Evolutionary conservation across 2,797 vertebrate species (phyloP).

Genomic region (Darevskia mixta): DNA sequence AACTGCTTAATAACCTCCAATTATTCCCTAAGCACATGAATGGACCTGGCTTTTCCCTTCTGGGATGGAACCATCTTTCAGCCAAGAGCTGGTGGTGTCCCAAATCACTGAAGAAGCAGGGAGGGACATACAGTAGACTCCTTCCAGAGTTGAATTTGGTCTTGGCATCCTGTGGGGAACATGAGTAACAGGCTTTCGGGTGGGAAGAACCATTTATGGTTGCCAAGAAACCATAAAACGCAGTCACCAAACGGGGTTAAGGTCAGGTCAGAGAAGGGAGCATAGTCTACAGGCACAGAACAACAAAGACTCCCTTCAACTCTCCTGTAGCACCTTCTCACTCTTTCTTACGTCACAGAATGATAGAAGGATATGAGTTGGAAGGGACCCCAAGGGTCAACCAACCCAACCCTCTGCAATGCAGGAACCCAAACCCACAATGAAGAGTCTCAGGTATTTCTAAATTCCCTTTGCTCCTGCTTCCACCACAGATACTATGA

Average conservation of each 20-base stretch:
- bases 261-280: too few relatives aligned
- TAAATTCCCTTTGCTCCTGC: too few relatives aligned
- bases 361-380: too few relatives aligned
- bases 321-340: too few relatives aligned
- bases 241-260: background rate
- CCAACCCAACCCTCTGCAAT: too few relatives aligned
- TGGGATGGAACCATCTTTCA: slow-evolving; percentile 21
- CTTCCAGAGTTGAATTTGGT: background rate
- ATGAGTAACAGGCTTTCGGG: background rate
- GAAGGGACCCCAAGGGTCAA: too few relatives aligned
- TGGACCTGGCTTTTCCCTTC: slow-evolving; percentile 13
- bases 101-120: background rate
- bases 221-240: background rate
- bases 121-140: background rate
- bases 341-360: too few relatives aligned
- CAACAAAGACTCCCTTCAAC: too few relatives aligned
- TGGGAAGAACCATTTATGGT: too few relatives aligned
- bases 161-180: background rate
- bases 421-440: too few relatives aligned
- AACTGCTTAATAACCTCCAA: slow-evolving; percentile 59
- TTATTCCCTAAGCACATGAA: slow-evolving; percentile 51
- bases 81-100: slow-evolving; percentile 4
- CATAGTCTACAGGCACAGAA: background rate
- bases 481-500: too few relatives aligned
- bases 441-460: too few relatives aligned